A percentile compares a stretch with the other conserved stretches of the same genome.
phyloP scores from a whole-genome alignment of 2,888 invertebrate species.

The Drosophila maculinotata region DNA sequence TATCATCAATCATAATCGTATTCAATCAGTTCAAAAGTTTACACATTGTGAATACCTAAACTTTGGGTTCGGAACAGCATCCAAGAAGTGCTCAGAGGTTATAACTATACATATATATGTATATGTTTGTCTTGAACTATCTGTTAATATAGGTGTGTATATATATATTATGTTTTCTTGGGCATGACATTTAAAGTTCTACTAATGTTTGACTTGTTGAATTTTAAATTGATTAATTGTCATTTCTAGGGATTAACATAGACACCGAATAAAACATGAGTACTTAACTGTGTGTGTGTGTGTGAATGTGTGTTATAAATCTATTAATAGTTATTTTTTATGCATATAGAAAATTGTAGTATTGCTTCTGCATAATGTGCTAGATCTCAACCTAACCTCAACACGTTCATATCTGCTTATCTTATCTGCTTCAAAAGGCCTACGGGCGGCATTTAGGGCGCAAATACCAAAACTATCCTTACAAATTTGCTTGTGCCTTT shows the following conservation, averaged over 20 bases:
- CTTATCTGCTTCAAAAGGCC: conserved; percentile 68
- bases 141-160: conserved; percentile 24
- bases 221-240: conserved; percentile 67
- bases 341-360: conserved; percentile 36
- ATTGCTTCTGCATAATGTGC: conserved; percentile 47
- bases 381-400: conserved; percentile 22
- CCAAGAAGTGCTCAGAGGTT: conserved; percentile 63
- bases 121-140: conserved; percentile 21
- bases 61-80: conserved; percentile 50
- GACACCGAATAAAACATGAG: conserved; percentile 75
- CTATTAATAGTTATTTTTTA: conserved; percentile 31
- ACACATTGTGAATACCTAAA: conserved; percentile 56
- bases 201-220: conserved; percentile 62
- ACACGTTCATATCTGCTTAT: conserved; percentile 9
- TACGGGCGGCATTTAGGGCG: conserved; percentile 78
- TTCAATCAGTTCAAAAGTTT: conserved; percentile 58
- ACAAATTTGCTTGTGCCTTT: conserved; percentile 48
- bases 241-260: conserved; percentile 72
- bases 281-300: conserved; percentile 48
- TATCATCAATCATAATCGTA: conserved; percentile 34
- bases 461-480: conserved; percentile 44
- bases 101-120: conserved; percentile 33
- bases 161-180: conserved; percentile 35
- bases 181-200: conserved; percentile 54
- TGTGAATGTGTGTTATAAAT: conserved; percentile 19